A percentile compares a stretch with the other conserved stretches of the same genome.
These are phyloP conservation scores for Erythrolamprus reginae DNA, from an alignment of 2,113 vertebrate species.

Conservation along the genomic window DNA sequence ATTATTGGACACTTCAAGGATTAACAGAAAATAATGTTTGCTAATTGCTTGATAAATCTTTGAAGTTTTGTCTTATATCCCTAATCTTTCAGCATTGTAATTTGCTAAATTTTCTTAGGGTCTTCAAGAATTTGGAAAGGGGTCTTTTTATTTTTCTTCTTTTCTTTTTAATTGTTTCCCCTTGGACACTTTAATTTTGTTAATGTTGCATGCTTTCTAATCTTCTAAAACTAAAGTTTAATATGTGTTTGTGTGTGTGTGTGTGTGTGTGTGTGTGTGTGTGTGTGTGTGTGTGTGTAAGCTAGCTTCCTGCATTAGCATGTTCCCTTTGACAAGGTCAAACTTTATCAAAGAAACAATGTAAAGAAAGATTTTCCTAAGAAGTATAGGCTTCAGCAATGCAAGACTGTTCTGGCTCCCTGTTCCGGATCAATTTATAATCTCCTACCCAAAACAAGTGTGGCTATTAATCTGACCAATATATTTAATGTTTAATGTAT, in stretches of 20 bases:
- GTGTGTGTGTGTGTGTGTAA: too few species aligned
- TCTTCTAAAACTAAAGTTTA: not conserved
- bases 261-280: too few species aligned
- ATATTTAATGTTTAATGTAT: not conserved
- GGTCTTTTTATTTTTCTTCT: not conserved
- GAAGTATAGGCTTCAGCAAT: not conserved
- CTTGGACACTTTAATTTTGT: not conserved
- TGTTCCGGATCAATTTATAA: not conserved
- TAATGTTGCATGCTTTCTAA: not conserved
- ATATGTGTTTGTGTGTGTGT: too few species aligned
- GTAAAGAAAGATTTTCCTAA: not conserved
- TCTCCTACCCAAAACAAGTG: constrained; percentile 24
- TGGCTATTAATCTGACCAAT: constrained; percentile 30
- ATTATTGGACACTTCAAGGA: too few species aligned
- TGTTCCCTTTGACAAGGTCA: not conserved
- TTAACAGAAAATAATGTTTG: too few species aligned
- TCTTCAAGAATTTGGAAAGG: not conserved
- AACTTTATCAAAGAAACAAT: not conserved
- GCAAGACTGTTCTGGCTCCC: not conserved
- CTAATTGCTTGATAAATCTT: too few species aligned
- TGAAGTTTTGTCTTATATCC: too few species aligned
- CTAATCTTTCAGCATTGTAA: not conserved
- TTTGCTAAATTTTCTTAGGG: not conserved
- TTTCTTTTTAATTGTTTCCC: not conserved
- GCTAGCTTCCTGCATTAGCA: fast-evolving